Evolutionary conservation across 2,797 vertebrate species (phyloP).

Genomic region (Nyctalus aviator): DNA sequence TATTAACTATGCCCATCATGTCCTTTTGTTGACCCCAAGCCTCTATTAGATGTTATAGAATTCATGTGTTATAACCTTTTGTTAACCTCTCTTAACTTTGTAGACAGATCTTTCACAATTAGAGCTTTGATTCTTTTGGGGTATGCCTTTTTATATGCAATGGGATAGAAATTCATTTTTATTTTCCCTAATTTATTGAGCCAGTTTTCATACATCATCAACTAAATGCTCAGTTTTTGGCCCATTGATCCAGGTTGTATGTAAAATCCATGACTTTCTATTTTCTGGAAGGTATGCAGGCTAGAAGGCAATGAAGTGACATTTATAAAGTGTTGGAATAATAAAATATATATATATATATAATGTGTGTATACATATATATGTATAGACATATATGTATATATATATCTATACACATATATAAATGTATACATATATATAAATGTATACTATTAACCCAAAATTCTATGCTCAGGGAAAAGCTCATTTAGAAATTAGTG

Average conservation of each 20-base stretch:
- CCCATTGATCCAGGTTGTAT: not conserved
- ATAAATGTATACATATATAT: no score
- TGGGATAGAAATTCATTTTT: not conserved
- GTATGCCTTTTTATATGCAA: not conserved
- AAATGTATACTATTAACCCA: not conserved
- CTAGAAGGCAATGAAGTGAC: not conserved
- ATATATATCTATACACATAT: no score
- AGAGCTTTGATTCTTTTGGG: not conserved
- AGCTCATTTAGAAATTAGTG: not conserved
- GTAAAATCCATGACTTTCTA: constrained; percentile 11
- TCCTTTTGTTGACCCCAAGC: not conserved
- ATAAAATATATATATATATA: no score
- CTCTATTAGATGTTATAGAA: not conserved
- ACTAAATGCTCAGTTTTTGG: not conserved
- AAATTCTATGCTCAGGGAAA: not conserved
- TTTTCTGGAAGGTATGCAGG: not conserved
- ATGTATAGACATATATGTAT: not conserved
- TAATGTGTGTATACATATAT: no score
- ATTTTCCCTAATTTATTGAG: not conserved
- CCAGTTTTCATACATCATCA: constrained; percentile 49
- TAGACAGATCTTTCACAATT: not conserved
- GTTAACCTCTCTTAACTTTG: not conserved
- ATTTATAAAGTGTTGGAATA: not conserved
- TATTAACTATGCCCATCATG: not conserved
- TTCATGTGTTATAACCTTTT: not conserved